Evolutionary conservation across 2,113 vertebrate species (phyloP), one percentile per base, ranked within the genome.

Genomic region (Ploceus nigricollis): DNA sequence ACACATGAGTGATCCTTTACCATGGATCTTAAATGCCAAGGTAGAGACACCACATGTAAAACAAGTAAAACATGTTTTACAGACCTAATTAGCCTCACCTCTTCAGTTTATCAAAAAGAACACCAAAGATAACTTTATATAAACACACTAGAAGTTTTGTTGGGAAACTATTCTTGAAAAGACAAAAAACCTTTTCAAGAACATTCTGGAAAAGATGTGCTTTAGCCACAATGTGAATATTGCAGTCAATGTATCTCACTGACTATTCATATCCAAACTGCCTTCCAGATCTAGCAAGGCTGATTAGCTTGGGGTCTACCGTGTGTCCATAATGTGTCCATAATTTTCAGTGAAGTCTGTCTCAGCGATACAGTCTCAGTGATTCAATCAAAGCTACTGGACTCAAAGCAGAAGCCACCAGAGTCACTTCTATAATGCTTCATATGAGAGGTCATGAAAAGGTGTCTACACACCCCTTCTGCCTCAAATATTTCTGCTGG

Each of bases 251-350:
- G 11, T n/a, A 39, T 33, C 31, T 70, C 60, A 60, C 19, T 82
- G 27, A 19, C 31, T 58, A 7, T 5, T 71, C 25, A 11, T 8
- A 31, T 3, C 28, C 71, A 13, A 81, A 82, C 8, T 11, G 23
- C 27, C 28, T 81, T 57, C 22, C 14, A 57, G 9, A 7, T 66
- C 22, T 54, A 64, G 10, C 13, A 58, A 40, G 9, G 15, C 7
- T 56, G 65, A 78, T 14, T 45, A 70, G 19, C 51, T 57, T 57
- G 11, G 13, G 25, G 19, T 54, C 35, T 54, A 64, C 3, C 22
- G 4, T 0, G 0, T 16, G 22, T 21, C 21, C 6, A 1, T n/a
- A 72, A 60, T 0, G 1, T 3, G 13, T 10, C 11, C 4, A 5
- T 47, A 65, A 51, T 47, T 44, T 73, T 24, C 27, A 61, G 17